phyloP scores from a whole-genome alignment of 2,113 vertebrate species.

The Cephalopterus ornatus region DNA sequence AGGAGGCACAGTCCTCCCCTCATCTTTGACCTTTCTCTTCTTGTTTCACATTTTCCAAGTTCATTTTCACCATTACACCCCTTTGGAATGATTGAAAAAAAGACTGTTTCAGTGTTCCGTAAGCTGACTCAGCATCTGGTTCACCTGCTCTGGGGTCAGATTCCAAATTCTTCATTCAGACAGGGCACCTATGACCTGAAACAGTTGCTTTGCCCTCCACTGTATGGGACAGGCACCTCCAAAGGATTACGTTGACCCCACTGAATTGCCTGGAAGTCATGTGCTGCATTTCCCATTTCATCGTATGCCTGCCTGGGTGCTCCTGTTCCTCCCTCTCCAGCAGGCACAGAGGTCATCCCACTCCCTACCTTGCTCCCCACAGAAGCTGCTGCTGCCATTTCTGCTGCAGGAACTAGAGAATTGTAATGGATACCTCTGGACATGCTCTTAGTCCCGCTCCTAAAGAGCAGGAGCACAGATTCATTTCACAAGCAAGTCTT shows the following conservation, averaged over 20 bases:
- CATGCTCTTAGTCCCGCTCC: not conserved
- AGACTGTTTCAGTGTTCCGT: fast-evolving
- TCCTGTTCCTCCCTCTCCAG: not conserved
- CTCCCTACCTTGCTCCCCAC: not conserved
- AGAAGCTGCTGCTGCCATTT: not conserved
- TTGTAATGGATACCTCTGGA: not conserved
- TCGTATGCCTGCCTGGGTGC: not conserved
- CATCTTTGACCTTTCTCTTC: not conserved
- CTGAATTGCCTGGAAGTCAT: fast-evolving
- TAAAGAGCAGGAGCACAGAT: not conserved
- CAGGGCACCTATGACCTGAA: not conserved
- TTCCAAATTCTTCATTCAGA: not conserved
- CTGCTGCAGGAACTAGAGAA: not conserved
- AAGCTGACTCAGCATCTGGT: not conserved
- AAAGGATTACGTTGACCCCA: not conserved
- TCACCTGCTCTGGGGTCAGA: not conserved
- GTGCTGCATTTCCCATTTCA: not conserved
- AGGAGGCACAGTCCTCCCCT: no score
- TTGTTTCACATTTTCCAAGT: not conserved
- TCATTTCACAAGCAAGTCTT: not conserved
- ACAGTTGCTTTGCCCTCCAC: not conserved
- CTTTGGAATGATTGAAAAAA: not conserved
- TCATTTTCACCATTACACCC: not conserved
- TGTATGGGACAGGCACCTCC: fast-evolving
- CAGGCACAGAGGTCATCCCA: not conserved